phyloP scores from a whole-genome alignment of 1,140 invertebrate genomes.

The Diorhabda sublineata region DNA sequence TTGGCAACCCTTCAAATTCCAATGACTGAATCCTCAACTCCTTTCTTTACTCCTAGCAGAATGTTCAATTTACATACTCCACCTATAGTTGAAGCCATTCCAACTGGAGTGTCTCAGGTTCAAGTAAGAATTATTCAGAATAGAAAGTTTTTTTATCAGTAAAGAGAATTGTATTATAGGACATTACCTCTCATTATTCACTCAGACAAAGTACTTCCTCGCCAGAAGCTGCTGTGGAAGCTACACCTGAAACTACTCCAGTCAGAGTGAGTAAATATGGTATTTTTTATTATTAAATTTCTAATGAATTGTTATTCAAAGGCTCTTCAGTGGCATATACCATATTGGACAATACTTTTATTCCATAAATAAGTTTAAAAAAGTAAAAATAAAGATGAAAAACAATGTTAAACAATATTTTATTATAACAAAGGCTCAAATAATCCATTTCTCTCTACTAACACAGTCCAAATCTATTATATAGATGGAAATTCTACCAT shows the following conservation, averaged over 20 bases:
- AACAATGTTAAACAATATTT: too few relatives aligned
- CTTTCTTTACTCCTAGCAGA: slow-evolving; percentile 38
- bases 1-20: slow-evolving; percentile 26
- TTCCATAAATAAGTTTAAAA: not conserved
- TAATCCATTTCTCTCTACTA: too few relatives aligned
- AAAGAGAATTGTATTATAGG: not conserved
- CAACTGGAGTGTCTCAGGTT: slow-evolving; percentile 35
- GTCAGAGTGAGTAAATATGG: slow-evolving; percentile 44
- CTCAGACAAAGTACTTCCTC: slow-evolving; percentile 58
- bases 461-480: too few relatives aligned
- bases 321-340: too few relatives aligned
- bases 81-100: slow-evolving; percentile 29
- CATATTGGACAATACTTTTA: too few relatives aligned
- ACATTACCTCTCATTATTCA: not conserved
- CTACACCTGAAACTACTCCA: slow-evolving; percentile 82
- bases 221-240: slow-evolving; percentile 79
- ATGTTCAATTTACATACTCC: slow-evolving; percentile 36
- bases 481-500: too few relatives aligned
- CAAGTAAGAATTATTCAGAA: slow-evolving; percentile 20
- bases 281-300: not conserved
- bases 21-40: slow-evolving; percentile 12
- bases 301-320: too few relatives aligned
- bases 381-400: not conserved
- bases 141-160: too few relatives aligned
- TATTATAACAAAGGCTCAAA: too few relatives aligned